Base-by-base conservation (phyloP, 2,888 invertebrate species). In the Pseudolycoriella hygida region DNA sequence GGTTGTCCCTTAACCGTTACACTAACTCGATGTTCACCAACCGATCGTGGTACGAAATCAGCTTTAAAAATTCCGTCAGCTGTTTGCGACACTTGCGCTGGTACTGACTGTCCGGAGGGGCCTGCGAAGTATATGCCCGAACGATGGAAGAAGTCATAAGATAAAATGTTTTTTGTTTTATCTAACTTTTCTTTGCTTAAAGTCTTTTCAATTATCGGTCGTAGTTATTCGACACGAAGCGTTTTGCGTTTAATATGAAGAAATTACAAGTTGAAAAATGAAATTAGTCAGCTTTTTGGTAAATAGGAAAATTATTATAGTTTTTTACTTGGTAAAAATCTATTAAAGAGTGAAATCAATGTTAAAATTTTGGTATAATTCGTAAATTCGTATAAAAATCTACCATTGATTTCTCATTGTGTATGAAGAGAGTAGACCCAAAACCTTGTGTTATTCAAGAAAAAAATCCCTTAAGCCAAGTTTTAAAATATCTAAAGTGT, bases 11-110 rank as follows among this genome's bases (percentile, higher is more conserved):
- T 82, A 49, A 88, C 85, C 48, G 79, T 80, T 50, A 93, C 87
- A 55, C 86, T 81, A 50, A 94, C 83, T 49, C 84, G 76, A 64
- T 94, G 92, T 58, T 92, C 89, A 40, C 93, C 93, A 48, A 93
- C 92, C 42, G 85, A 80, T 53, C 82, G 71, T 11, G 94, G 93
- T 49, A 83, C 82, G 64, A 94, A 96, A 64, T 94, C 89, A 3
- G 93, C 90, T 51, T 80, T 77, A 68, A 87, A 88, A 50, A 80
- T 77, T 42, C 80, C 83, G 50, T 81, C 74, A 51, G 85, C 84
- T 49, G 83, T 78, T 58, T 88, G 78, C 57, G 85, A 79, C 51
- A 90, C 86, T 63, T 88, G 86, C 52, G 88, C 87, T 48, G 88
- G 86, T 55, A 90, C 83, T 50, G 86, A 80, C 66, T 87, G 85